These are phyloP conservation scores for Ectemnius continuus DNA, from an alignment of 2,888 invertebrate species.

Conservation along the genomic window DNA sequence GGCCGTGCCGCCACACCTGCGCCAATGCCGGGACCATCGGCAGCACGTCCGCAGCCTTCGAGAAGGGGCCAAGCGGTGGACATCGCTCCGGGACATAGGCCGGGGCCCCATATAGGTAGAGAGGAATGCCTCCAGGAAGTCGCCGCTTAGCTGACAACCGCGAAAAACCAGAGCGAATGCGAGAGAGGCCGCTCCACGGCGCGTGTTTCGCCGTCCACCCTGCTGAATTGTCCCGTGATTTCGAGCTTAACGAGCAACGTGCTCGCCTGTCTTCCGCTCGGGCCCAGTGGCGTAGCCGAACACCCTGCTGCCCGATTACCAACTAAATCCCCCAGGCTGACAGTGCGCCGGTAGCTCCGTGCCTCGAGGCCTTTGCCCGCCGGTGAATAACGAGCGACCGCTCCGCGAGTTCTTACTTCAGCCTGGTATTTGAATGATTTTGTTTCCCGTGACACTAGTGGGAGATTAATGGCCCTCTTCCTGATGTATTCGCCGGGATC, in stretches of 20 bases:
- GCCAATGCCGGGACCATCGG: slow-evolving; percentile 44
- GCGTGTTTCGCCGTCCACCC: slow-evolving; percentile 21
- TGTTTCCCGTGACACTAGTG: slow-evolving; percentile 1
- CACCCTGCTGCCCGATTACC: too few species aligned
- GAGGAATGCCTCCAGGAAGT: slow-evolving; percentile 67
- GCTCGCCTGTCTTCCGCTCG: slow-evolving; percentile 8
- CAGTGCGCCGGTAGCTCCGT: neutral
- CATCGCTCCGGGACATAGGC: slow-evolving; percentile 28
- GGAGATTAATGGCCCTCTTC: slow-evolving; percentile 6
- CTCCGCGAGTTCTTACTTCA: slow-evolving; percentile 1
- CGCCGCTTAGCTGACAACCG: slow-evolving; percentile 40
- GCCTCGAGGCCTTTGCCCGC: neutral
- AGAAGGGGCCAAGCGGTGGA: slow-evolving; percentile 37
- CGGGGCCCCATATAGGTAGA: slow-evolving; percentile 58
- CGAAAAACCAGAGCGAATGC: slow-evolving; percentile 48
- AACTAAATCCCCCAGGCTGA: too few species aligned
- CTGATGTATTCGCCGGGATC: neutral
- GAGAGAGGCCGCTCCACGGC: slow-evolving; percentile 1
- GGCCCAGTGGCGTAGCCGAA: slow-evolving; percentile 4
- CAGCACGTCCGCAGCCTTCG: slow-evolving; percentile 40
- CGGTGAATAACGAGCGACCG: slow-evolving; percentile 7
- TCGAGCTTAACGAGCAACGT: slow-evolving; percentile 41
- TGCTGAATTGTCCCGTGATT: slow-evolving; percentile 44
- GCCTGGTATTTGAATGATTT: slow-evolving; percentile 7
- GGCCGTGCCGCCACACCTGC: slow-evolving; percentile 69